Evolutionary conservation across 2,797 vertebrate genomes (phyloP).

Genomic region (Microctenopoma lineatum): DNA sequence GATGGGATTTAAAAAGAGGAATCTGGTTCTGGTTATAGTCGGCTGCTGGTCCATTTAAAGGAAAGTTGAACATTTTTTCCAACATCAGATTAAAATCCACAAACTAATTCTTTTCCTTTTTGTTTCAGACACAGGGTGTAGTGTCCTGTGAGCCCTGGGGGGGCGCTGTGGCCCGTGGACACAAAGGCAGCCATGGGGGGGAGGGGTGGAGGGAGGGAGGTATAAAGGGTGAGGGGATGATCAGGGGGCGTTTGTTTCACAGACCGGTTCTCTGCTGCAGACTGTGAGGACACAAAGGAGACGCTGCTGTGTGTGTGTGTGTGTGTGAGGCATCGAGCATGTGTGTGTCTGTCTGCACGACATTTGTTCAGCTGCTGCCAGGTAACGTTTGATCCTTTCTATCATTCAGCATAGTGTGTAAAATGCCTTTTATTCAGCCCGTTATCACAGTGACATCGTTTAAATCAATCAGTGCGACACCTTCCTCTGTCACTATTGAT

Average conservation of each 20-base stretch:
- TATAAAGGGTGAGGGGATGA: not conserved
- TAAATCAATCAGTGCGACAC: too few relatives aligned
- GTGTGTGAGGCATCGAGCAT: too few relatives aligned
- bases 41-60: too few relatives aligned
- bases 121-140: not conserved
- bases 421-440: too few relatives aligned
- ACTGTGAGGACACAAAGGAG: conserved; percentile 28
- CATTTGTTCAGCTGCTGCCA: conserved; percentile 38
- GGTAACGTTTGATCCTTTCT: conserved; percentile 15
- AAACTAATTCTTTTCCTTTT: too few relatives aligned
- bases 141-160: conserved; percentile 9
- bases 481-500: conserved; percentile 1
- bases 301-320: not conserved
- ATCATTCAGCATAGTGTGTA: not conserved
- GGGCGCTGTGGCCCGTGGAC: conserved; percentile 12
- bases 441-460: too few relatives aligned
- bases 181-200: not conserved
- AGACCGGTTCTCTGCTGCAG: conserved; percentile 16
- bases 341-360: conserved; percentile 5
- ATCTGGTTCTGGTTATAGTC: too few relatives aligned
- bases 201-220: too few relatives aligned
- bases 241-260: conserved; percentile 17
- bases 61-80: too few relatives aligned
- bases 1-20: too few relatives aligned
- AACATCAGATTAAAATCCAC: too few relatives aligned